Conservation (phyloP, 1,140 invertebrate species). For the Philaenus spumarius region DNA sequence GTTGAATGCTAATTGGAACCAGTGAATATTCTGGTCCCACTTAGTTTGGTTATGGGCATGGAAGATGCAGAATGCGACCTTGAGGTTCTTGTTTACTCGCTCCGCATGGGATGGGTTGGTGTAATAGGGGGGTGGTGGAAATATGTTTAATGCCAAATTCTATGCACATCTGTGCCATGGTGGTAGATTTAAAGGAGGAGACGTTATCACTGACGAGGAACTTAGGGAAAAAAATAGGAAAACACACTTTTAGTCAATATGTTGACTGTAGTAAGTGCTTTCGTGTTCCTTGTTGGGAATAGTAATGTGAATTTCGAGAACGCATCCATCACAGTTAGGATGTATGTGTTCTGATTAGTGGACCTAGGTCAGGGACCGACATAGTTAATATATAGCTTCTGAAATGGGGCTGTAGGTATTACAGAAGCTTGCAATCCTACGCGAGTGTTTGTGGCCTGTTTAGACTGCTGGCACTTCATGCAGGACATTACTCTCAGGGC, state of each 20-base stretch:
- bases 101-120: not conserved
- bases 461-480: not conserved
- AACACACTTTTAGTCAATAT: not conserved
- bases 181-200: not conserved
- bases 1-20: no score
- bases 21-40: no score
- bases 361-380: not conserved
- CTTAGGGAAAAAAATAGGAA: not conserved
- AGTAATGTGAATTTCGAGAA: conserved; percentile 3
- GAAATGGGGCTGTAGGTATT: not conserved
- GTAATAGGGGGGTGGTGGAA: not conserved
- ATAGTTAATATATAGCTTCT: conserved; percentile 3
- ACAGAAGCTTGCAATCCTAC: not conserved
- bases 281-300: not conserved
- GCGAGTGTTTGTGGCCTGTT: not conserved
- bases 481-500: not conserved
- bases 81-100: conserved; percentile 2
- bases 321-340: not conserved
- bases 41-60: no score
- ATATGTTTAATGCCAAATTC: conserved; percentile 1
- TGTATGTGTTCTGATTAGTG: not conserved
- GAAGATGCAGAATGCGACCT: no score
- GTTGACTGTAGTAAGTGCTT: not conserved
- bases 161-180: not conserved
- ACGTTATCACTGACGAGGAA: not conserved